phyloP scores from a whole-genome alignment of 2,113 vertebrate species.

The Notothenia coriiceps region DNA sequence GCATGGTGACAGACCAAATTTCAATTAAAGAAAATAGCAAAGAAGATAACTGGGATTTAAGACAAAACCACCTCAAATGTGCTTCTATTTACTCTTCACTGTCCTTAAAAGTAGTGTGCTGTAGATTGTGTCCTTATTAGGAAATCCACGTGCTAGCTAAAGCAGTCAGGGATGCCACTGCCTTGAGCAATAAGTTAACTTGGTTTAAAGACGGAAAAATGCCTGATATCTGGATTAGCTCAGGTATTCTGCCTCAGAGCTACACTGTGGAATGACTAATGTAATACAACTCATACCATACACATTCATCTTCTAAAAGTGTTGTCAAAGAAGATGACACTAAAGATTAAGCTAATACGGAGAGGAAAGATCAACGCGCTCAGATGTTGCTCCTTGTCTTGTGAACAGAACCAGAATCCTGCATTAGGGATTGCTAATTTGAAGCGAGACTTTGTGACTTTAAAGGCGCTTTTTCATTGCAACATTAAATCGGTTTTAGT shows the following conservation, averaged over 20 bases:
- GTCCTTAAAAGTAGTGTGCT: neutral
- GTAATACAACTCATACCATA: constrained; percentile 1
- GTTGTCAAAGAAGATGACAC: too few relatives aligned
- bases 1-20: neutral
- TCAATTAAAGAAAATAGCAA: neutral
- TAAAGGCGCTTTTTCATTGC: too few relatives aligned
- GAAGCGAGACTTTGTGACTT: too few relatives aligned
- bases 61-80: neutral
- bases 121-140: neutral
- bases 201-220: constrained; percentile 32
- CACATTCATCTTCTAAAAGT: neutral
- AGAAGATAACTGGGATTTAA: neutral
- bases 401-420: too few relatives aligned
- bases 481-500: too few relatives aligned
- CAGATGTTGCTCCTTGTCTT: too few relatives aligned
- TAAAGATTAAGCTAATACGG: neutral
- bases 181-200: constrained; percentile 20
- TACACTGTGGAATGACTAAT: constrained; percentile 14
- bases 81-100: neutral
- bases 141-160: neutral
- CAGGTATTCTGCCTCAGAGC: constrained; percentile 49
- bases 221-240: constrained; percentile 53
- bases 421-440: too few relatives aligned
- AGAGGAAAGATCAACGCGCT: neutral
- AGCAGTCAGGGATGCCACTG: neutral